A percentile compares a stretch with the other conserved stretches of the same genome.
Evolutionary conservation across 2,113 vertebrate species (phyloP).

Genomic region (Tretioscincus oriximinensis): DNA sequence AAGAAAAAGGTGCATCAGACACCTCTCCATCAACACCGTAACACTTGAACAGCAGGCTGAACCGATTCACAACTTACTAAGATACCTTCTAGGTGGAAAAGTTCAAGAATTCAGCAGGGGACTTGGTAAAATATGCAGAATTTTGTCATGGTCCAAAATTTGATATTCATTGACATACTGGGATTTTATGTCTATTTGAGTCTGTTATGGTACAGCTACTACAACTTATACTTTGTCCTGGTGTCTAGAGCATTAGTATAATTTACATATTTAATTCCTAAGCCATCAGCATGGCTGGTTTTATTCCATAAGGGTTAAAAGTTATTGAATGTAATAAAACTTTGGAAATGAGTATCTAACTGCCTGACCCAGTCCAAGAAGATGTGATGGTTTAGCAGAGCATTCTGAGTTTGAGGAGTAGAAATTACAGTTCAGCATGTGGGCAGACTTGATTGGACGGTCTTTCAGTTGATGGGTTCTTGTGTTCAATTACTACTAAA

Average conservation of each 20-base stretch:
- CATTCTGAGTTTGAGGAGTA: conserved; percentile 59
- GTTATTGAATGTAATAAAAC: conserved; percentile 33
- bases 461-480: conserved; percentile 73
- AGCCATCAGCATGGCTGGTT: neutral
- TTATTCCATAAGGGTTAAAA: neutral
- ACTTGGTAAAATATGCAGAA: too few relatives aligned
- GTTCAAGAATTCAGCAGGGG: too few relatives aligned
- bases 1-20: too few relatives aligned
- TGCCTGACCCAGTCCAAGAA: conserved; percentile 37
- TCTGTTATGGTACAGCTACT: neutral
- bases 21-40: too few relatives aligned
- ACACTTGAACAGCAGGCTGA: too few relatives aligned
- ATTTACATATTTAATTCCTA: neutral
- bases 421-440: conserved; percentile 73
- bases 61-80: too few relatives aligned
- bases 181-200: too few relatives aligned
- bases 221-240: too few relatives aligned
- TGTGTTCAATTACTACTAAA: conserved; percentile 82
- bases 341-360: conserved; percentile 39
- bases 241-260: too few relatives aligned
- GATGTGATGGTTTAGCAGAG: conserved; percentile 42
- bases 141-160: too few relatives aligned
- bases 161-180: too few relatives aligned
- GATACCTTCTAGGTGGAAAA: too few relatives aligned
- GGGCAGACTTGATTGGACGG: conserved; percentile 74